Evolutionary conservation across 92 coral and sea anemone species (phyloP), one percentile per base, ranked within the genome.

Genomic region (Galaxea fascicularis): DNA sequence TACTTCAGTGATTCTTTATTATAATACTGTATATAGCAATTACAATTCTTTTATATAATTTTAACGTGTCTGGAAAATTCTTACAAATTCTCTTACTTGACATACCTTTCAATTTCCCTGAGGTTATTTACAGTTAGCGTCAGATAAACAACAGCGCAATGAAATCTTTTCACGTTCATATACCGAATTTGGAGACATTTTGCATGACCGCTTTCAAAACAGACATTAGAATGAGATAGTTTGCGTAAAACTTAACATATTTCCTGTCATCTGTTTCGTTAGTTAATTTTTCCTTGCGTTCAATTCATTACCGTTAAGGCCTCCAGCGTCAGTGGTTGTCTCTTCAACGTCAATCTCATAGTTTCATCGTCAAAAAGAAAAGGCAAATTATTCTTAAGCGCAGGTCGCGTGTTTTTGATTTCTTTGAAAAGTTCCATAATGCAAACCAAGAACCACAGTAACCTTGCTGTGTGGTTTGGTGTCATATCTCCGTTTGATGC

Each of bases 151-250:
- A 10, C 21, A 18, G 31, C 21, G 39, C 16, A 8, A 1, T 31
- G 44, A 79, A 18, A 47, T 49, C 13, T 28, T 45, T 21, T 27
- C 12, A 16, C 14, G 20, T 60, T 16, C 26, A 29, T 77, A 4
- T 31, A 65, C 21, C 62, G 49, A 14, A 18, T n/a, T 65, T 65
- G n/a, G 16, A 65, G 49, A 78, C 82, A 18, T 77, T 71, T 21
- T 76, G 68, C 21, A 39, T 76, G 41, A n/a, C 44, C 35, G 20
- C 51, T 46, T 71, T 71, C 57, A 21, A 14, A 3, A 5, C 1
- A n/a, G 51, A 24, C n/a, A n/a, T n/a, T n/a, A 6, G 41, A 35
- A 35, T 6, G 41, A 35, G 41, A 35, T 35, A 35, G 2, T 35
- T 35, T 35, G 41, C 6, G 41, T 6, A 35, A 25, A 24, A 22